phyloP scores from a whole-genome alignment of 2,888 invertebrate species.

The Yponomeuta malinellus region DNA sequence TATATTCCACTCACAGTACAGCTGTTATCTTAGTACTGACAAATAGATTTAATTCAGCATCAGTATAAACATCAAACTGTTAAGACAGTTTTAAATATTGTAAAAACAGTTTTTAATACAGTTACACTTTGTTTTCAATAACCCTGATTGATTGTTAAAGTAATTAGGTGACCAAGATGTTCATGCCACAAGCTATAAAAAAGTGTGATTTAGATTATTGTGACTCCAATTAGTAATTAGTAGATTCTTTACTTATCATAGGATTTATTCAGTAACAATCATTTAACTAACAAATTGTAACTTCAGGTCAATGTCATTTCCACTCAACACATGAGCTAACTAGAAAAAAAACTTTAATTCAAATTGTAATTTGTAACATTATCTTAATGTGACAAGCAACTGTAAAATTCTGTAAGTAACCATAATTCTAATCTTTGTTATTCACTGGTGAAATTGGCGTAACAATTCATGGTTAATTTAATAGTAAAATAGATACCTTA shows the following conservation, averaged over 20 bases:
- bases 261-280: neutral
- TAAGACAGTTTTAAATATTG: too few relatives aligned
- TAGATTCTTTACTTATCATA: neutral
- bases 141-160: neutral
- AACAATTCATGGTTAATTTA: too few relatives aligned
- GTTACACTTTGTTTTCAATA: too few relatives aligned
- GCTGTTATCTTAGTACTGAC: too few relatives aligned
- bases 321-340: neutral
- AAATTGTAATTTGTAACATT: neutral
- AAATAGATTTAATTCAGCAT: too few relatives aligned
- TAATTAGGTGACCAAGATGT: neutral
- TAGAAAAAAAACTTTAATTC: neutral
- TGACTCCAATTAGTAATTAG: neutral
- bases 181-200: neutral
- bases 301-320: neutral
- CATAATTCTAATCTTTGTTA: too few relatives aligned
- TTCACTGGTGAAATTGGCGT: too few relatives aligned
- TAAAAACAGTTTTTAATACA: too few relatives aligned
- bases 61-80: too few relatives aligned
- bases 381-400: neutral
- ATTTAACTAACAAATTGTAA: neutral
- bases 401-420: too few relatives aligned
- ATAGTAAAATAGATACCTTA: too few relatives aligned
- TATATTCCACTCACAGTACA: too few relatives aligned
- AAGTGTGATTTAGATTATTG: neutral